Percentiles rank a stretch among this genome's conserved stretches.
These are phyloP conservation scores for Chloropsis cyanopogon DNA, from an alignment of 2,113 vertebrate species.

Conservation along the genomic window DNA sequence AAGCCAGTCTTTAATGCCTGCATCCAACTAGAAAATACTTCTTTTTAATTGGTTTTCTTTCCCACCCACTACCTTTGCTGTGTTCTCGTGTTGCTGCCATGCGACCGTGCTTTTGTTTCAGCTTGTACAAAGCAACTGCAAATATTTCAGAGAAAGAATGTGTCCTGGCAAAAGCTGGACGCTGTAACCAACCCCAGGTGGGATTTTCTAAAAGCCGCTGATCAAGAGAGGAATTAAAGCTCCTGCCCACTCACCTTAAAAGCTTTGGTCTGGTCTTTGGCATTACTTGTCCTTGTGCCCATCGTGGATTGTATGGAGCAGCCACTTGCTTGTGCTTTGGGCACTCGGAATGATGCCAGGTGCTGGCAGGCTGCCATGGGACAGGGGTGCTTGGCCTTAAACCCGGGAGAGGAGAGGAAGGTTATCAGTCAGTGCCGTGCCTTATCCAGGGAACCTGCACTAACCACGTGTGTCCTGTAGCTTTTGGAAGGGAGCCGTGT, in stretches of 20 bases:
- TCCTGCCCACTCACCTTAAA: background rate
- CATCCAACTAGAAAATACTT: background rate
- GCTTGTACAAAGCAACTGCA: background rate
- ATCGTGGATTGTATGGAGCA: fast-evolving
- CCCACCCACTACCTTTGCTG: background rate
- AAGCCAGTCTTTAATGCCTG: background rate
- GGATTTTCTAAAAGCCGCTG: background rate
- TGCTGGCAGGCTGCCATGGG: background rate
- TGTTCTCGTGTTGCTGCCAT: background rate
- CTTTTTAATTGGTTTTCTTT: background rate
- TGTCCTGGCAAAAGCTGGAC: background rate
- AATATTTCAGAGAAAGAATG: background rate
- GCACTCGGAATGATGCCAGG: background rate
- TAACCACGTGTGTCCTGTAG: fast-evolving
- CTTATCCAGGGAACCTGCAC: background rate
- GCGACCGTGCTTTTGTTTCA: background rate
- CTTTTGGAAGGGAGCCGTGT: background rate
- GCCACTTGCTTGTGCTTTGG: fast-evolving
- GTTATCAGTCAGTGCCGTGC: fast-evolving
- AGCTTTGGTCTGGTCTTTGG: background rate
- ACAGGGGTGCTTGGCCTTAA: too few species aligned
- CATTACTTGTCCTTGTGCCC: fast-evolving
- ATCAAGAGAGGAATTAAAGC: background rate
- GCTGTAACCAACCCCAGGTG: background rate
- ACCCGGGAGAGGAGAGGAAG: background rate